Evolutionary conservation across 1,140 invertebrate genomes (phyloP), one percentile per base, ranked within the genome.

Genomic region (Ctenoplectra terminalis): DNA sequence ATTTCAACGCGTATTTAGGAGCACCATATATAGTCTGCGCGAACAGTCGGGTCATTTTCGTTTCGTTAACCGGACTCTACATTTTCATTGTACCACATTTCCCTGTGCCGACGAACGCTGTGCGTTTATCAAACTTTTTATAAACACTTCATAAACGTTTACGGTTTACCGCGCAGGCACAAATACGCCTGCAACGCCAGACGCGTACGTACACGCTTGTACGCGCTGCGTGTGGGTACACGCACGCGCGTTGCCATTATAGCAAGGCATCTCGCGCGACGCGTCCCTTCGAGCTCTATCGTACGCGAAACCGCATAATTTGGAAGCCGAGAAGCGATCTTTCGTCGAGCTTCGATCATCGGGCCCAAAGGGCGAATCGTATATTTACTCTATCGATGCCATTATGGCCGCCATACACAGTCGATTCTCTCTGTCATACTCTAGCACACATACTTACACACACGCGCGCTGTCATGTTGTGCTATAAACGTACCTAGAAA

Each of bases 221-320:
- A 31, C 23, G 37, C 60, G 4, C n/a, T 40, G 40, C n/a, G n/a
- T n/a, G n/a, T n/a, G n/a, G n/a, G 34, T 2, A 20, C 54, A 69
- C 82, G 71, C 84, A 85, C 69, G 84, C 82, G 84, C 74, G 37
- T 31, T 54, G 26, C 54, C 34, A 37, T 40, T 61, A 64, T 43
- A 17, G 29, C 29, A 15, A n/a, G 8, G 17, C 43, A 29, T 72
- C n/a, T 8, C 26, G 26, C 23, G 9, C 26, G 60, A 58, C 26
- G 26, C 7, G 11, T 54, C 2, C 48, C 20, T 1, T 5, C 17
- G 5, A 1, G 2, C 13, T 17, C 0, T 29, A 13, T 43, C 11
- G 1, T 4, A 20, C 34, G 3, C 31, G 26, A 54, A 73, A 80
- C 37, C 43, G 58, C 48, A 50, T 29, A 29, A 48, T 48, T 60